phyloP scores from a whole-genome alignment of 2,888 invertebrate species.

The Argyresthia albistria region DNA sequence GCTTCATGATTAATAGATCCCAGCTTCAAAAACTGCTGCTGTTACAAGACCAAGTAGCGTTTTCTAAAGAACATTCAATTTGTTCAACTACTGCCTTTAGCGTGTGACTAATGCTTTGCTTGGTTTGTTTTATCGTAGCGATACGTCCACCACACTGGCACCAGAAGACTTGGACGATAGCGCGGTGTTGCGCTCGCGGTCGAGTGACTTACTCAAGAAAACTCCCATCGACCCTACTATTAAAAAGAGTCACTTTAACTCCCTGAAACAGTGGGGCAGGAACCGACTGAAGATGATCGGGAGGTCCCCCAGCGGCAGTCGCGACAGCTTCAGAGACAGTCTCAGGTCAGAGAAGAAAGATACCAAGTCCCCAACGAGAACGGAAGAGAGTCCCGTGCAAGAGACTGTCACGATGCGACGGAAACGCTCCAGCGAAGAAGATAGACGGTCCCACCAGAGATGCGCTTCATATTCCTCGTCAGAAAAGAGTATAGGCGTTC shows the following conservation, averaged over 20 bases:
- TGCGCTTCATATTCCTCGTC: constrained; percentile 85
- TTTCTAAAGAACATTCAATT: constrained; percentile 32
- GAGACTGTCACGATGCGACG: constrained; percentile 77
- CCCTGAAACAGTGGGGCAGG: constrained; percentile 88
- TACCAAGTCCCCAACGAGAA: constrained; percentile 43
- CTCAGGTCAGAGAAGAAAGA: constrained; percentile 54
- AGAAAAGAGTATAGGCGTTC: constrained; percentile 77
- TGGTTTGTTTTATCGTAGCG: constrained; percentile 71
- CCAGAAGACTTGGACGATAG: constrained; percentile 66
- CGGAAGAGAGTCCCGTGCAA: constrained; percentile 75
- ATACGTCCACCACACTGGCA: constrained; percentile 65
- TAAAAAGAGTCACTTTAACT: constrained; percentile 81
- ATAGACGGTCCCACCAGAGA: constrained; percentile 81
- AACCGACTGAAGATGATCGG: constrained; percentile 83
- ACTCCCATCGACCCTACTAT: constrained; percentile 70
- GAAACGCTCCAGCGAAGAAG: constrained; percentile 73
- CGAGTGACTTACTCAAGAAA: constrained; percentile 84
- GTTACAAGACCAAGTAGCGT: constrained; percentile 58
- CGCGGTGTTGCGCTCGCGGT: constrained; percentile 77
- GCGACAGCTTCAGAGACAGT: constrained; percentile 58
- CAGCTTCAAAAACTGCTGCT: constrained; percentile 40
- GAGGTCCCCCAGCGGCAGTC: constrained; percentile 72
- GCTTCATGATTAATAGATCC: constrained; percentile 61
- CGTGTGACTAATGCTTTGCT: constrained; percentile 74
- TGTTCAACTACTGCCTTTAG: constrained; percentile 53